phyloP scores from a whole-genome alignment of 2,113 vertebrate genomes.

The Rallus limicola region DNA sequence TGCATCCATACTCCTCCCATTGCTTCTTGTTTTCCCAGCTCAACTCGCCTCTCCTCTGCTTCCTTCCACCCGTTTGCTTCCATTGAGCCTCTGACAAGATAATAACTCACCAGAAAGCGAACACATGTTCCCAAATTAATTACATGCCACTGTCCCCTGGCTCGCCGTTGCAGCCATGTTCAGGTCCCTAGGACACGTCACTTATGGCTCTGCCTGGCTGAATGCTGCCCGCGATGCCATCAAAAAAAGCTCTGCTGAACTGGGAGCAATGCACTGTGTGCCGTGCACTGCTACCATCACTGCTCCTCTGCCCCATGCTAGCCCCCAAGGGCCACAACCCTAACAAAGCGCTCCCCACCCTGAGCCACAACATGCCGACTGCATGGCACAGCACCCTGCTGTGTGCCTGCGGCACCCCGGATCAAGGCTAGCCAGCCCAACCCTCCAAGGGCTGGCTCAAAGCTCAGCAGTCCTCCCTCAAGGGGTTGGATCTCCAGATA shows the following conservation, averaged over 20 bases:
- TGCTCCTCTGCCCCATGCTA: rapidly evolving
- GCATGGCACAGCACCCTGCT: neutral
- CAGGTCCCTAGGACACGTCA: neutral
- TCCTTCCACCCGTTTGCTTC: neutral
- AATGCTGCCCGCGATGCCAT: rapidly evolving
- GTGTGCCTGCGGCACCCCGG: neutral
- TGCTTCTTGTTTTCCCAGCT: neutral
- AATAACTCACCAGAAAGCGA: slow-evolving; percentile 28
- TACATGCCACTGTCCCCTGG: neutral
- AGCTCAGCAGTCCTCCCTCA: neutral
- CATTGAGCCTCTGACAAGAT: slow-evolving; percentile 16
- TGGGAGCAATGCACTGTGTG: rapidly evolving
- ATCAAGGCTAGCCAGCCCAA: neutral
- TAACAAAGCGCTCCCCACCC: neutral
- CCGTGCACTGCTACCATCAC: rapidly evolving
- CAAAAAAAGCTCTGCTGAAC: neutral
- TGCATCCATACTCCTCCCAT: neutral
- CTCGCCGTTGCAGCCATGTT: neutral
- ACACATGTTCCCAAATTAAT: neutral
- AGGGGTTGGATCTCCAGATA: neutral
- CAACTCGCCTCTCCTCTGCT: neutral
- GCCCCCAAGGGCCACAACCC: neutral
- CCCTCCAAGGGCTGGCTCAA: neutral
- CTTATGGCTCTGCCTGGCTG: neutral
- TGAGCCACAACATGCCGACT: rapidly evolving